Base-by-base conservation (phyloP, 2,888 invertebrate genomes). In the Ophioninae sp. region DNA sequence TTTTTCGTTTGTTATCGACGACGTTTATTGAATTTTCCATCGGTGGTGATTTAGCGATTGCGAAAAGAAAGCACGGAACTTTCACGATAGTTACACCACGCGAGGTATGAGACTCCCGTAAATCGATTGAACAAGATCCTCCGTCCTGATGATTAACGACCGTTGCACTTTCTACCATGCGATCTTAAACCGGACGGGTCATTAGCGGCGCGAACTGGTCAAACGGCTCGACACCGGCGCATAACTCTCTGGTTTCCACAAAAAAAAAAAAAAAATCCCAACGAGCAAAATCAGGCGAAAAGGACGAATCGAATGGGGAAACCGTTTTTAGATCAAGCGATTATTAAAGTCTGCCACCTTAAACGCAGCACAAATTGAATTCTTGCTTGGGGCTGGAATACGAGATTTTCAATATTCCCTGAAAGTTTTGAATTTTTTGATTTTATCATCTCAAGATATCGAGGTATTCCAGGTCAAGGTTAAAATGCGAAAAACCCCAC, bases 121-220 rank as follows among this genome's bases (percentile, higher is more conserved):
- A 78, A 71, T 75, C 78, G 80, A 73, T 68, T 68, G 51, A 64
- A 22, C 64, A 13, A 51, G n/a, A 71, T 56, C 72, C 67, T 79
- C 59, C 56, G 51, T 71, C 71, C 68, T 73, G 65, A 84, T 79
- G 84, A 84, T 84, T 76, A 63, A 84, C 79, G 79, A 73, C 30
- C 22, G 1, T 37, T 73, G 59, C 51, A 81, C 84, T 84, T 79
- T 81, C 81, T 76, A 84, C 10, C 67, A 41, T 51, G 51, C 71
- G 75, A 75, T 78, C 79, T 63, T 72, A 51, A 76, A 76, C 37
- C 44, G 79, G 72, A 75, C 72, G 51, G 75, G 78, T 84, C 73
- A 81, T 84, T 84, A 84, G 81, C 64, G 51, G 20, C 37, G 59
- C 67, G 71, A 79, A 81, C 78, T 75, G 84, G 84, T 84, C 69